phyloP scores from a whole-genome alignment of 2,113 vertebrate genomes.

The Phoenicopterus ruber region DNA sequence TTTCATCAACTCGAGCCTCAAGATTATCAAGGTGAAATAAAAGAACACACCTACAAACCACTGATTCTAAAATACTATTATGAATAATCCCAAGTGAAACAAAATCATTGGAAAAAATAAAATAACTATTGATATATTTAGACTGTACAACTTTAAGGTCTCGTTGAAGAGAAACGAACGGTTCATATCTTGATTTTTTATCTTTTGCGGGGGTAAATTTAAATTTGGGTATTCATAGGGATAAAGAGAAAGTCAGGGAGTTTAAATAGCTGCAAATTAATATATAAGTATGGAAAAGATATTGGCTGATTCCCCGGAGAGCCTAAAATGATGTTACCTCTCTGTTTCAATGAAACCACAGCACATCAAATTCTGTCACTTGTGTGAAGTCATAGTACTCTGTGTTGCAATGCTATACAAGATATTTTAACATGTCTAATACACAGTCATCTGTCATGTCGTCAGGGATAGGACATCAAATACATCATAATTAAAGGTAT shows the following conservation, averaged over 20 bases:
- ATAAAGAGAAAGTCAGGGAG: not conserved
- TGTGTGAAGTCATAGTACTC: not conserved
- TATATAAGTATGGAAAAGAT: not conserved
- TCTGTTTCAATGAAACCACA: not conserved
- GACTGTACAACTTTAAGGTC: not conserved
- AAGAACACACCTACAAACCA: not conserved
- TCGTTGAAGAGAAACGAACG: not conserved
- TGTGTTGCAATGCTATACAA: not conserved
- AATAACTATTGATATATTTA: not conserved
- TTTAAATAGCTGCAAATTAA: not conserved
- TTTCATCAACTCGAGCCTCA: not conserved
- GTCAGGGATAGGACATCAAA: not conserved
- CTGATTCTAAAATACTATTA: not conserved
- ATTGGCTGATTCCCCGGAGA: accelerated
- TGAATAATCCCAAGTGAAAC: not conserved
- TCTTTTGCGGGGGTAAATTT: accelerated
- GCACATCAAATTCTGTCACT: not conserved
- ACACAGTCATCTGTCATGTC: not conserved
- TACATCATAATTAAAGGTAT: not conserved
- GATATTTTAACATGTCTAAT: not conserved
- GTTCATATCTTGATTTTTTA: not conserved
- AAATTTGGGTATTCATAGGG: not conserved
- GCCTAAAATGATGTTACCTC: not conserved
- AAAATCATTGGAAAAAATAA: not conserved
- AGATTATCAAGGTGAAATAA: not conserved